Percentiles rank a stretch among this genome's conserved stretches.
Evolutionary conservation across 2,888 invertebrate species (phyloP).

Genomic region (Brachynemurus nebulosus): DNA sequence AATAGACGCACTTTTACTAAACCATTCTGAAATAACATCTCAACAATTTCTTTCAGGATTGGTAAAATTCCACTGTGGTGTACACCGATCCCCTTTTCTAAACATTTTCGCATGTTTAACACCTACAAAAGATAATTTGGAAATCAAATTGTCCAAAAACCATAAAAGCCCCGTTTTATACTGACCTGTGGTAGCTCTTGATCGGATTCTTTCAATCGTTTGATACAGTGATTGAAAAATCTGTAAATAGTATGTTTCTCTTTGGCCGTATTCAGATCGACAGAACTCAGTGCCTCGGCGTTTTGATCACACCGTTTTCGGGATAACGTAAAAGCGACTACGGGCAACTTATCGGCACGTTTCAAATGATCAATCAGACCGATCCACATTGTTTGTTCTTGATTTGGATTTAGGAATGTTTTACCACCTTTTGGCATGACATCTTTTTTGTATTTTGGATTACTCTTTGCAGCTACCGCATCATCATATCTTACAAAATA

Average conservation of each 20-base stretch:
- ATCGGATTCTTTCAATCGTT: conserved; percentile 75
- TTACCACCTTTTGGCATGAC: conserved; percentile 6
- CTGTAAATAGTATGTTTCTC: conserved; percentile 1
- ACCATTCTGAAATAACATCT: conserved; percentile 89
- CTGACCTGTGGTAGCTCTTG: conserved; percentile 75
- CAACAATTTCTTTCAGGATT: conserved; percentile 97
- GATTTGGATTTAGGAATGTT: conserved; percentile 38
- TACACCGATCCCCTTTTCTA: conserved; percentile 83
- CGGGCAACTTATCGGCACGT: conserved; percentile 73
- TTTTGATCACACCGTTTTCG: conserved; percentile 65
- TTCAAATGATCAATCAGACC: conserved; percentile 72
- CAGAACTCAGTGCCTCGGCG: conserved; percentile 27
- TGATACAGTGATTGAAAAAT: conserved; percentile 53
- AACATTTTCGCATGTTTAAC: conserved; percentile 47
- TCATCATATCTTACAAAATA: conserved; percentile 26
- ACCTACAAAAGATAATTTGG: conserved; percentile 33
- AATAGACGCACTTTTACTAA: conserved; percentile 46
- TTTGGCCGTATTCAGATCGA: neutral
- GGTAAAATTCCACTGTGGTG: conserved; percentile 98
- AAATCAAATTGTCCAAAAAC: conserved; percentile 1
- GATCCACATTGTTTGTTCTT: conserved; percentile 72
- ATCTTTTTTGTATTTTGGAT: conserved; percentile 9
- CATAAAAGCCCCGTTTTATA: neutral
- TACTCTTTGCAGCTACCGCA: conserved; percentile 18
- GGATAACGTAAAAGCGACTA: conserved; percentile 89